Conservation (phyloP, 35 echinoderm and acorn worm species). For the Diadema setosum region DNA sequence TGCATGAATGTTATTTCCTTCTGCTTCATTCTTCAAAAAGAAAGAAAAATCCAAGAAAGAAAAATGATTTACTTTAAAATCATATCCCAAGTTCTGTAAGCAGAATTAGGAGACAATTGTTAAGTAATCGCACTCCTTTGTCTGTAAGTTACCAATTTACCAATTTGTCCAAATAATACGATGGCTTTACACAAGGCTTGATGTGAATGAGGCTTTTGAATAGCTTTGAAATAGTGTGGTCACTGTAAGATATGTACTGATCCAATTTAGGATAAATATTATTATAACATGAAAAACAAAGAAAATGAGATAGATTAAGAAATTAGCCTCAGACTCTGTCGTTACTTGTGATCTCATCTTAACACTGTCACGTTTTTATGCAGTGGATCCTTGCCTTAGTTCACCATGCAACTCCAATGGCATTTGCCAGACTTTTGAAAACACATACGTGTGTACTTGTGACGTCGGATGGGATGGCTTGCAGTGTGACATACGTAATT, state of each 20-base stretch:
- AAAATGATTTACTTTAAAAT: too few species aligned
- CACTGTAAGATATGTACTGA: neutral
- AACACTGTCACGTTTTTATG: neutral
- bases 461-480: slow-evolving; percentile 58
- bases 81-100: too few species aligned
- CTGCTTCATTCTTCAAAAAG: too few species aligned
- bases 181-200: neutral
- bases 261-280: neutral
- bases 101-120: too few species aligned
- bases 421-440: slow-evolving; percentile 28
- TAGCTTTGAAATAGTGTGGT: neutral
- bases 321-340: neutral
- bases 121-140: too few species aligned
- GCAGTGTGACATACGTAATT: slow-evolving; percentile 75
- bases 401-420: slow-evolving; percentile 66
- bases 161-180: too few species aligned
- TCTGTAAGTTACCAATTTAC: too few species aligned
- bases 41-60: too few species aligned
- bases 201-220: neutral
- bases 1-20: too few species aligned
- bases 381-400: slow-evolving; percentile 72
- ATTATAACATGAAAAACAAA: neutral
- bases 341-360: neutral
- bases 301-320: neutral
- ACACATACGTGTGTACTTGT: slow-evolving; percentile 59